phyloP scores from a whole-genome alignment of 2,888 invertebrate genomes.

The Hesperia comma region DNA sequence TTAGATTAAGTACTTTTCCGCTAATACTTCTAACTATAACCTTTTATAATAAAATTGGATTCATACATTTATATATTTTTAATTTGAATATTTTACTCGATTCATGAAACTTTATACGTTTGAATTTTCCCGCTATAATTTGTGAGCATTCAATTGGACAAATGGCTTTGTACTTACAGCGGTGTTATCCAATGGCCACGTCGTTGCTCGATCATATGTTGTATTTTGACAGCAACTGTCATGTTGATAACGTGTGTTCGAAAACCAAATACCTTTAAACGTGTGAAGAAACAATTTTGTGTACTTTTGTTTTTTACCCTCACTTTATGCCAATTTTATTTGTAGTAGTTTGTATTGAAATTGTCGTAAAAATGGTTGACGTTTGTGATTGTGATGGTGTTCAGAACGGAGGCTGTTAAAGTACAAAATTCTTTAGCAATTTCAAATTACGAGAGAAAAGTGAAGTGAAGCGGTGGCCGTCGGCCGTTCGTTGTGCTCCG shows the following conservation, averaged over 20 bases:
- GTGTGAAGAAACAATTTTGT: not conserved
- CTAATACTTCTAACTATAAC: too few relatives aligned
- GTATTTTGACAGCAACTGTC: slow-evolving; percentile 49
- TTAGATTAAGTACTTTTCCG: too few relatives aligned
- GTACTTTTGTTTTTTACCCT: not conserved
- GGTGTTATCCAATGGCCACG: slow-evolving; percentile 48
- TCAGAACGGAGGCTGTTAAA: not conserved
- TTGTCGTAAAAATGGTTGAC: too few relatives aligned
- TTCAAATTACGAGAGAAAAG: slow-evolving; percentile 2
- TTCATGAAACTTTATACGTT: not conserved
- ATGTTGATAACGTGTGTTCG: not conserved
- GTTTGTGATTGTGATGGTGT: not conserved
- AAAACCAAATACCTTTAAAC: slow-evolving; percentile 35
- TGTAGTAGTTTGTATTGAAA: too few relatives aligned
- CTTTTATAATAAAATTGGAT: too few relatives aligned
- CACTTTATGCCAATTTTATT: too few relatives aligned
- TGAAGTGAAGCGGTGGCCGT: not conserved
- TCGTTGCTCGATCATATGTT: slow-evolving; percentile 51
- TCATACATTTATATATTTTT: too few relatives aligned
- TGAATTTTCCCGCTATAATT: not conserved
- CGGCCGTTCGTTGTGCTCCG: slow-evolving; percentile 2
- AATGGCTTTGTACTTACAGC: slow-evolving; percentile 12
- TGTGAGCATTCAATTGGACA: slow-evolving; percentile 1
- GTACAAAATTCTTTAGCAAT: not conserved
- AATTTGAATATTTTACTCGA: too few relatives aligned